Base-by-base conservation (phyloP, 2,113 vertebrate species). In the Laticauda colubrina region DNA sequence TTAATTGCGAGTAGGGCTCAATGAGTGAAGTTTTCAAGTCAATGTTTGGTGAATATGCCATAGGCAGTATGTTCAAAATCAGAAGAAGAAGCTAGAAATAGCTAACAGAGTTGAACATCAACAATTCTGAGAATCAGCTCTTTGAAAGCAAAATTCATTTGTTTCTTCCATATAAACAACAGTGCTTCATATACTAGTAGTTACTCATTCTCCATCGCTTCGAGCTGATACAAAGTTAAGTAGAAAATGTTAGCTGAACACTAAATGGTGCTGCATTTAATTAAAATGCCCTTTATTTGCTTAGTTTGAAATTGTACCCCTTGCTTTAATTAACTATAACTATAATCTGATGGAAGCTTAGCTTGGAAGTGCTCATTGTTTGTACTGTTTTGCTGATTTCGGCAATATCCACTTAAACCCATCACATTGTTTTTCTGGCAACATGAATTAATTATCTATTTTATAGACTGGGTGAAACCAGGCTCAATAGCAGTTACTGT, bases 281-380 rank as follows among this genome's bases (percentile, higher is more conserved):
- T 93, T 93, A 93, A 93, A 93, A 90, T 90, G 45, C n/a, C 75
- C 56, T 93, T 93, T 90, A 93, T 90, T 90, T 56, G 92, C 90
- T 93, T 93, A 87, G 56, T 93, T 48, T 90, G 92, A 90, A 93
- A 93, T 93, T 90, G 92, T 93, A 89, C 51, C 88, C 81, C 56
- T 87, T 90, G n/a, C 92, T 57, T 90, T 93, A 93, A 93, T 90
- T 48, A 48, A 48, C 48, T 48, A 48, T 90, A 93, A 93, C 45
- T 93, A 64, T 81, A 93, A 93, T 90, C 92, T 90, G 92, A 93
- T 93, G 75, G 92, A 93, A 87, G 24, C 29, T 39, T 86, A 93
- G 89, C 89, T 93, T 93, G 89, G 81, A 90, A 89, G 75, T 64
- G 43, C 85, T 93, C 56, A 43, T 90, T 29, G 53, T 34, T 53